Base-by-base conservation (phyloP, 2,888 invertebrate genomes). In the Napeogenes inachia region DNA sequence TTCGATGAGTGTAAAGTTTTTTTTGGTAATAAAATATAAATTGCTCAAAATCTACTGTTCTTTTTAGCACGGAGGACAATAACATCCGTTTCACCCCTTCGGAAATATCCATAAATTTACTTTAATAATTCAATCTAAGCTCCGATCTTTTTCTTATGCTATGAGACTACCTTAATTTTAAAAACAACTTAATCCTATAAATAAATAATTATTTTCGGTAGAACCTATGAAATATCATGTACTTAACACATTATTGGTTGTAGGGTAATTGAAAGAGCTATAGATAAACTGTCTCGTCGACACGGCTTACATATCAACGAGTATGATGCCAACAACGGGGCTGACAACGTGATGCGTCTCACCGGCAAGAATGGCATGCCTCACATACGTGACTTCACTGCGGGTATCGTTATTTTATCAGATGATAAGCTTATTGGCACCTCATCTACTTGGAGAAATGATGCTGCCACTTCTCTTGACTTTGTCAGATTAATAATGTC, bases 301-400 rank as follows among this genome's bases (percentile, higher is more conserved):
- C 99, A 99, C 80, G 92, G 94, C 12, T 94, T 95, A 56, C 99
- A 99, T 85, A 99, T 99, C 80, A 94, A 95, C 75, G 97, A 97
- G 68, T 99, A 99, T 79, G 99, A 99, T 84, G 98, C 98, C 0
- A 94, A 96, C 68, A 95, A 96, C 77, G 99, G 99, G 45, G 94
- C 95, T 70, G 99, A 99, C 91, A 99, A 99, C 86, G 97, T 94
- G 70, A 93, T 96, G 61, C 94, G 99, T 60, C 93, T 99, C 60
- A 99, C 96, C 21, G 99, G 99, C 60, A 93, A 92, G 73, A 96
- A 97, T 82, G 98, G 99, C 81, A 97, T 98, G 60, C 97, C 98
- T 50, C 95, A 95, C 66, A 98, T 99, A 73, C 94, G 96, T 78
- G 97, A 98, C 80, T 99, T 99, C 83, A 98, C 97, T 72, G 95